These are phyloP conservation scores for Actinostola sp. DNA, from an alignment of 92 coral and sea anemone genomes.

Conservation along the genomic window DNA sequence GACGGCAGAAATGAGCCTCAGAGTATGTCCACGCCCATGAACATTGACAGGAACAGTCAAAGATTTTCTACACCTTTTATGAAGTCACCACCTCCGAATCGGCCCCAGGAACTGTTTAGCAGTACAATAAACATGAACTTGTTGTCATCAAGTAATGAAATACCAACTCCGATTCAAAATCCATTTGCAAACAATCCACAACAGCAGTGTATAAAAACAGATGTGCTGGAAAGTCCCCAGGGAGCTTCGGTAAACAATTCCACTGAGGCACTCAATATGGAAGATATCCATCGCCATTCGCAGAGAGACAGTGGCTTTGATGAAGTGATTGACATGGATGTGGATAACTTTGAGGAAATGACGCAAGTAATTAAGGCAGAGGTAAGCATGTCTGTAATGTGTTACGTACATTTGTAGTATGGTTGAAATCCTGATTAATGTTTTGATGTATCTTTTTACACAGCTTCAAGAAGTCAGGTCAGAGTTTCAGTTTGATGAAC, in stretches of 20 bases:
- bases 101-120: constrained; percentile 11
- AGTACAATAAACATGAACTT: constrained; percentile 12
- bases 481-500: constrained; percentile 63
- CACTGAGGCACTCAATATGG: constrained; percentile 3
- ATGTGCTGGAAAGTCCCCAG: too few relatives aligned
- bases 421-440: neutral
- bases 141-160: neutral
- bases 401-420: neutral
- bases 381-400: constrained; percentile 37
- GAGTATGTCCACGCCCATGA: constrained; percentile 29
- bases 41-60: constrained; percentile 9
- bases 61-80: constrained; percentile 25
- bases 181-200: neutral
- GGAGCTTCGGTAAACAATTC: neutral
- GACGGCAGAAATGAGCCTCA: neutral
- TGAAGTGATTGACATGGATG: constrained; percentile 85
- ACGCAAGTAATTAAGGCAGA: constrained; percentile 70
- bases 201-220: neutral
- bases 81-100: constrained; percentile 8
- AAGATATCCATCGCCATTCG: constrained; percentile 2
- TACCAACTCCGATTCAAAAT: neutral
- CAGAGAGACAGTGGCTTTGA: constrained; percentile 50
- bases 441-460: neutral
- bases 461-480: constrained; percentile 90
- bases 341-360: constrained; percentile 87